phyloP scores from a whole-genome alignment of 1,140 invertebrate species.

The Sitodiplosis mosellana region DNA sequence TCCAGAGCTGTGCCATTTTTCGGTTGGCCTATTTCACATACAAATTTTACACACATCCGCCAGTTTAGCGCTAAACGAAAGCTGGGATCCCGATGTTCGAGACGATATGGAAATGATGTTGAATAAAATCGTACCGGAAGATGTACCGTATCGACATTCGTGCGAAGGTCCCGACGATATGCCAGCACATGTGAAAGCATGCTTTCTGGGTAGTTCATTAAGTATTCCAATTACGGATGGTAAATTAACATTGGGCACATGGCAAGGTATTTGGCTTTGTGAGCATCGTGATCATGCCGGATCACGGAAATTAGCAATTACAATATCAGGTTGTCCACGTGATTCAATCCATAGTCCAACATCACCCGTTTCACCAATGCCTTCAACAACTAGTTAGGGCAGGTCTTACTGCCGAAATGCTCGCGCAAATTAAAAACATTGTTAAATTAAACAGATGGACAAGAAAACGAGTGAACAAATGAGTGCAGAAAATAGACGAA shows the following conservation, averaged over 20 bases:
- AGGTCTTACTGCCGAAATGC: conserved; percentile 23
- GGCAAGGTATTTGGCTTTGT: conserved; percentile 96
- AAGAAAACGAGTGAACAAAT: too few relatives aligned
- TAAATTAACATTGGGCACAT: conserved; percentile 83
- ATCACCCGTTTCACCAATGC: conserved; percentile 63
- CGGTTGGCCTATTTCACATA: conserved; percentile 84
- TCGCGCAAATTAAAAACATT: too few relatives aligned
- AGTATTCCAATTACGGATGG: conserved; percentile 92
- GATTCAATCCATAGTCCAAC: conserved; percentile 65
- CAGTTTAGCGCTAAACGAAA: conserved; percentile 91
- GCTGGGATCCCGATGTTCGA: conserved; percentile 89
- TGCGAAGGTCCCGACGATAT: conserved; percentile 53
- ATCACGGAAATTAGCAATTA: conserved; percentile 78
- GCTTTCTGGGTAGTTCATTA: conserved; percentile 85
- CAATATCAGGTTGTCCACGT: conserved; percentile 71
- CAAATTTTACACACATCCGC: conserved; percentile 95
- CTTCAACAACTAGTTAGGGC: conserved; percentile 77
- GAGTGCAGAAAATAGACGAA: too few relatives aligned
- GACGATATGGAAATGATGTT: conserved; percentile 73
- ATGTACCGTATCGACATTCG: conserved; percentile 83
- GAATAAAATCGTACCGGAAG: conserved; percentile 95
- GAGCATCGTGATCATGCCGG: conserved; percentile 92
- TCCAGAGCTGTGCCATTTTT: conserved; percentile 81
- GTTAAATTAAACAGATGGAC: too few relatives aligned
- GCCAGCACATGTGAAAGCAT: conserved; percentile 94